Conservation (phyloP, 2,888 invertebrate genomes). For the Spialia ferax region DNA sequence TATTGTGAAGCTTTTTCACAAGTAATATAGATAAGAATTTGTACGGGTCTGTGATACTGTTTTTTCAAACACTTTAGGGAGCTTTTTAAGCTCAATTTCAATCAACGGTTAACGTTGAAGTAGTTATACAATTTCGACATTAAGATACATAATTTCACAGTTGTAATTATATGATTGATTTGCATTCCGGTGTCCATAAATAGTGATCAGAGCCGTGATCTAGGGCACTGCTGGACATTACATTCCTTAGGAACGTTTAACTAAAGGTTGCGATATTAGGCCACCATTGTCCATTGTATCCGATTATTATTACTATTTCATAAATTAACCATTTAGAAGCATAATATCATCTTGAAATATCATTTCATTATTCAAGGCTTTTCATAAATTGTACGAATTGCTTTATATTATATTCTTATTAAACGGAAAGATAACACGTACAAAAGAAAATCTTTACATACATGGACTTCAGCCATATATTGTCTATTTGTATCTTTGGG, state of each 20-base stretch:
- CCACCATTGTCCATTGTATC: neutral
- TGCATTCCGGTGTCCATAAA: conserved; percentile 21
- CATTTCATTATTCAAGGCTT: no score
- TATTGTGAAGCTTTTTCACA: no score
- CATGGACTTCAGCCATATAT: no score
- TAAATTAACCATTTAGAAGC: neutral
- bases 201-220: conserved; percentile 4
- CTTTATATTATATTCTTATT: no score
- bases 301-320: neutral
- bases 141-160: neutral
- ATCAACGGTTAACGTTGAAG: conserved; percentile 1
- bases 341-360: neutral
- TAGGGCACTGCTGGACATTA: conserved; percentile 17
- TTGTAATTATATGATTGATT: conserved; percentile 26
- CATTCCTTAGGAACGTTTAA: neutral
- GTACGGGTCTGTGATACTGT: no score
- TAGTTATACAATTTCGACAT: conserved; percentile 5
- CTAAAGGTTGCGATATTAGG: neutral
- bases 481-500: no score
- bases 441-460: no score
- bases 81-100: no score
- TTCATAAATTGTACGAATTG: no score
- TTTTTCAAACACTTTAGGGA: no score
- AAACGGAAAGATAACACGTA: no score
- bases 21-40: no score